Conservation (phyloP, 2,888 invertebrate species). For the Lasioglossum zephyrum region DNA sequence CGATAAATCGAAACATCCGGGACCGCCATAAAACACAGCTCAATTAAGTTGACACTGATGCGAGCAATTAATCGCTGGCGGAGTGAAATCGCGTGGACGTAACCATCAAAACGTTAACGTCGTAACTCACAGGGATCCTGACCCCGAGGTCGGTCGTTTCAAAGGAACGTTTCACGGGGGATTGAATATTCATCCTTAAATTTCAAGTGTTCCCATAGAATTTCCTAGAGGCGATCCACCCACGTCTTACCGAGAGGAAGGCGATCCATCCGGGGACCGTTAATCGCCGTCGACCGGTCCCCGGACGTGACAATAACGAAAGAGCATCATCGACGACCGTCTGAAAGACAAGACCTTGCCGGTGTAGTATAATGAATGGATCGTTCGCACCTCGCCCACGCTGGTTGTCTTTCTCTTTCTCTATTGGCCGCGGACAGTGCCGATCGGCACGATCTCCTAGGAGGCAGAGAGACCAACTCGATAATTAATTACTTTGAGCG, state of each 20-base stretch:
- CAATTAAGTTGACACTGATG: background rate
- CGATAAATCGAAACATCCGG: background rate
- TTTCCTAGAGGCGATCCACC: background rate
- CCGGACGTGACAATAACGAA: constrained; percentile 66
- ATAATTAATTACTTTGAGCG: constrained; percentile 74
- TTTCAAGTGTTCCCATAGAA: background rate
- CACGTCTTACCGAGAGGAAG: background rate
- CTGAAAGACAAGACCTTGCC: constrained; percentile 62
- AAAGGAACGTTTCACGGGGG: background rate
- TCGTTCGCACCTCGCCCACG: constrained; percentile 79
- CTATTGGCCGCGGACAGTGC: constrained; percentile 43
- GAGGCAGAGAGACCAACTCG: constrained; percentile 59
- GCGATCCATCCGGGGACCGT: constrained; percentile 65
- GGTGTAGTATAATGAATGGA: constrained; percentile 78
- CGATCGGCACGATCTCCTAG: constrained; percentile 71
- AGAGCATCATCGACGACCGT: constrained; percentile 57
- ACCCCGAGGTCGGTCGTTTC: background rate
- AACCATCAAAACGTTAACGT: background rate
- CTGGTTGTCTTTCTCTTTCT: constrained; percentile 52
- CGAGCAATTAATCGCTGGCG: background rate
- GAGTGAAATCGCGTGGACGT: background rate
- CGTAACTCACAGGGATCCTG: background rate
- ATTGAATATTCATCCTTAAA: constrained; percentile 3
- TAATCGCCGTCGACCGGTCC: constrained; percentile 55
- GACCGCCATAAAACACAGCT: background rate